These are phyloP conservation scores for Troides helena DNA, from an alignment of 2,888 invertebrate genomes.

Conservation along the genomic window DNA sequence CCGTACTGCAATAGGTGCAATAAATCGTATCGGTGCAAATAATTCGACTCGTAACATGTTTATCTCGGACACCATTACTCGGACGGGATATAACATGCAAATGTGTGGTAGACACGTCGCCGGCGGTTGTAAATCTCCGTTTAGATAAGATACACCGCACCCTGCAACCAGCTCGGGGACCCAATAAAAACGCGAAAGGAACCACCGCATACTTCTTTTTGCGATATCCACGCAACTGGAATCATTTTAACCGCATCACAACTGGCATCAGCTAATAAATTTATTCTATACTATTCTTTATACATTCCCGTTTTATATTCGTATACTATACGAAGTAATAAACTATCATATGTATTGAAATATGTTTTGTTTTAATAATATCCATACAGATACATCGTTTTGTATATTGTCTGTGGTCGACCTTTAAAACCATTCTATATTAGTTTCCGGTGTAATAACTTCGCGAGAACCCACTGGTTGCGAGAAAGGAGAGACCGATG, in stretches of 20 bases:
- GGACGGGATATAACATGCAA: conserved; percentile 28
- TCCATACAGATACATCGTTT: too few relatives aligned
- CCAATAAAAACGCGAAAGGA: conserved; percentile 6
- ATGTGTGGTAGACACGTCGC: conserved; percentile 26
- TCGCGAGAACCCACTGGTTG: too few relatives aligned
- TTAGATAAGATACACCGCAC: conserved; percentile 22
- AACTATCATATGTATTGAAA: background rate
- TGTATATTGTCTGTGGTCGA: too few relatives aligned
- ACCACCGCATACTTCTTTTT: background rate
- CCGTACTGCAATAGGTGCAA: background rate
- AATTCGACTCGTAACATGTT: conserved; percentile 15
- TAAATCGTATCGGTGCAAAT: conserved; percentile 22
- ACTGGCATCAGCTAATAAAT: conserved; percentile 15
- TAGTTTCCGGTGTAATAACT: too few relatives aligned
- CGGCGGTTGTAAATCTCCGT: conserved; percentile 24
- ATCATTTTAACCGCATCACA: conserved; percentile 8
- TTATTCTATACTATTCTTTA: conserved; percentile 20
- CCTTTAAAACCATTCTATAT: too few relatives aligned
- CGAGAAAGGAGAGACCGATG: too few relatives aligned
- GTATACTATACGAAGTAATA: background rate
- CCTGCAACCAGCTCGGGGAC: background rate
- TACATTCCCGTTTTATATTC: conserved; percentile 9
- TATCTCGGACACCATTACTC: conserved; percentile 25
- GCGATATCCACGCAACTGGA: conserved; percentile 1
- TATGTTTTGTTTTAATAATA: too few relatives aligned